These are phyloP conservation scores for Andrena flavipes DNA, from an alignment of 2,888 invertebrate genomes.

Conservation along the genomic window DNA sequence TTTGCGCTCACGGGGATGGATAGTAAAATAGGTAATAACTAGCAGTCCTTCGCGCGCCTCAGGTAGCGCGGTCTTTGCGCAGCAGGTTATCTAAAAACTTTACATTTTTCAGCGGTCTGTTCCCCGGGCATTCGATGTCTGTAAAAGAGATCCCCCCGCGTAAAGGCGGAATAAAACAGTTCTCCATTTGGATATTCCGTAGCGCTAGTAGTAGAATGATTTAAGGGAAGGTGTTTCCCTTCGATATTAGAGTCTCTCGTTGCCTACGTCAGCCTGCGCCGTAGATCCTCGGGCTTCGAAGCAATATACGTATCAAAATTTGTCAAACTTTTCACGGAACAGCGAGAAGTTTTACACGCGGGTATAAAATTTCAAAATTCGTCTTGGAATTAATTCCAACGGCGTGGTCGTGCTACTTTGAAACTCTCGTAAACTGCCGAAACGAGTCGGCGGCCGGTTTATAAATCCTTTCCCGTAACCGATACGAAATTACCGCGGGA, in stretches of 20 bases:
- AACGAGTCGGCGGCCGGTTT: constrained; percentile 14
- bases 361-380: constrained; percentile 29
- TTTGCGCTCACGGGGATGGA: constrained; percentile 38
- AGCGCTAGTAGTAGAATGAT: too few species aligned
- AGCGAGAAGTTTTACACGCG: constrained; percentile 4
- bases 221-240: too few species aligned
- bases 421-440: constrained; percentile 18
- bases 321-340: background rate
- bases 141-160: background rate
- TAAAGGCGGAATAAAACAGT: background rate
- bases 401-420: background rate
- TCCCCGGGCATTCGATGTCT: too few species aligned
- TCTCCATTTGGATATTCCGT: too few species aligned
- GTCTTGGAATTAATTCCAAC: constrained; percentile 11
- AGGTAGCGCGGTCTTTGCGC: background rate
- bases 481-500: constrained; percentile 8
- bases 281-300: too few species aligned
- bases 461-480: constrained; percentile 24
- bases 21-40: constrained; percentile 64
- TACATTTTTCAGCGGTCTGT: background rate
- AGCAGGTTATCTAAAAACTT: background rate
- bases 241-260: too few species aligned
- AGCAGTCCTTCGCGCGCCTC: constrained; percentile 62
- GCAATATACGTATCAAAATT: too few species aligned
- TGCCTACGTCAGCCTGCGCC: too few species aligned